Conservation (phyloP, 1,140 invertebrate species). For the Popillia japonica region DNA sequence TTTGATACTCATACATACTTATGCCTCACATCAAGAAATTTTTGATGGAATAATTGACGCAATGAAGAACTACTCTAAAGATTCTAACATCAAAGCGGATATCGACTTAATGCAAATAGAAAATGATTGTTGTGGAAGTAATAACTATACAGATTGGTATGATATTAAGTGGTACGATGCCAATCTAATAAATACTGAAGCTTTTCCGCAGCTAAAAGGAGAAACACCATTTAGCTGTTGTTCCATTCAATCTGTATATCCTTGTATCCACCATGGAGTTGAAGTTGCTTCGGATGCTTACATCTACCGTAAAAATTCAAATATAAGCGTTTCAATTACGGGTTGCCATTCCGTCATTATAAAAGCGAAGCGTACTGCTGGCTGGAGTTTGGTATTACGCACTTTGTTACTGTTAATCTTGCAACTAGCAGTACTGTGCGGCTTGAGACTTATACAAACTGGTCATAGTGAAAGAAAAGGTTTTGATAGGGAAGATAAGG, state of each 20-base stretch:
- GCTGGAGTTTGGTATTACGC: conserved; percentile 52
- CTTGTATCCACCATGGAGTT: conserved; percentile 59
- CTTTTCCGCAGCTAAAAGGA: conserved; percentile 39
- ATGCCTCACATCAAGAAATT: conserved; percentile 46
- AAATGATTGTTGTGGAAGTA: conserved; percentile 58
- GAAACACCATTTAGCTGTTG: conserved; percentile 58
- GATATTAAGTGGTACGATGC: conserved; percentile 55
- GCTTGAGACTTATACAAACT: conserved; percentile 28
- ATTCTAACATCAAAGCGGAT: conserved; percentile 51
- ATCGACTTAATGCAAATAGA: conserved; percentile 58
- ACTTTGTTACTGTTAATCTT: conserved; percentile 48
- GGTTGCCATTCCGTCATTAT: conserved; percentile 54
- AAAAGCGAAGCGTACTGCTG: conserved; percentile 49
- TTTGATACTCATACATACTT: conserved; percentile 50
- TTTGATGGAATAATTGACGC: conserved; percentile 55
- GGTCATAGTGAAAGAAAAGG: neutral
- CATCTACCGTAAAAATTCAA: conserved; percentile 53
- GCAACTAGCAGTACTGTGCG: conserved; percentile 42
- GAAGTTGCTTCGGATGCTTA: conserved; percentile 51
- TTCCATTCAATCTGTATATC: conserved; percentile 53
- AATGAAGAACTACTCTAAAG: conserved; percentile 55
- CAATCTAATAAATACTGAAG: conserved; percentile 45
- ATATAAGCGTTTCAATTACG: conserved; percentile 54
- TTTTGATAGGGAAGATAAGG: conserved; percentile 30
- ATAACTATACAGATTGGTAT: conserved; percentile 59